phyloP scores from a whole-genome alignment of 1,140 invertebrate genomes.

The Calycopis cecrops region DNA sequence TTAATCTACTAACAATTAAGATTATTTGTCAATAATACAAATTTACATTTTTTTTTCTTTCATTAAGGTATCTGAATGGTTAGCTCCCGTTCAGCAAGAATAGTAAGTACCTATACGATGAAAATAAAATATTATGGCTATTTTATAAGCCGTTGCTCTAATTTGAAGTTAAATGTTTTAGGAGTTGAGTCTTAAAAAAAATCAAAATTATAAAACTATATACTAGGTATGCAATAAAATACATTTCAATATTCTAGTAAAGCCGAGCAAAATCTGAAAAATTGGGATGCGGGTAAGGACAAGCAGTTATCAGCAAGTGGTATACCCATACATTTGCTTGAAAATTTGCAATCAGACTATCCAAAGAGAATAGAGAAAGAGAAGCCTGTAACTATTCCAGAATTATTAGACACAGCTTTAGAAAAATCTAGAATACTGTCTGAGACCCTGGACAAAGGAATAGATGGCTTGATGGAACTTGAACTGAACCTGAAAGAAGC shows the following conservation, averaged over 20 bases:
- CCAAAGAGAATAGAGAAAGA: too few relatives aligned
- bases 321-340: not conserved
- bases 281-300: too few relatives aligned
- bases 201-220: too few relatives aligned
- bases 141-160: not conserved
- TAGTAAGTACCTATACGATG: slow-evolving; percentile 36
- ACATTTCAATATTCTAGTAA: too few relatives aligned
- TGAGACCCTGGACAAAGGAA: slow-evolving; percentile 37
- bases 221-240: too few relatives aligned
- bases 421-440: slow-evolving; percentile 35
- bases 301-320: too few relatives aligned
- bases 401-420: slow-evolving; percentile 28
- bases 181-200: too few relatives aligned
- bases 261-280: too few relatives aligned
- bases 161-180: too few relatives aligned
- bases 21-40: not conserved
- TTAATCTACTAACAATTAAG: not conserved
- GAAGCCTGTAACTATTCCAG: not conserved
- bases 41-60: not conserved
- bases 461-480: slow-evolving; percentile 25
- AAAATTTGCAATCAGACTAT: not conserved
- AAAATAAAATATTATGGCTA: not conserved
- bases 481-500: slow-evolving; percentile 44
- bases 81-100: slow-evolving; percentile 39
- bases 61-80: slow-evolving; percentile 46